These are phyloP conservation scores for Thecophora atra DNA, from an alignment of 2,888 invertebrate genomes.

Conservation along the genomic window DNA sequence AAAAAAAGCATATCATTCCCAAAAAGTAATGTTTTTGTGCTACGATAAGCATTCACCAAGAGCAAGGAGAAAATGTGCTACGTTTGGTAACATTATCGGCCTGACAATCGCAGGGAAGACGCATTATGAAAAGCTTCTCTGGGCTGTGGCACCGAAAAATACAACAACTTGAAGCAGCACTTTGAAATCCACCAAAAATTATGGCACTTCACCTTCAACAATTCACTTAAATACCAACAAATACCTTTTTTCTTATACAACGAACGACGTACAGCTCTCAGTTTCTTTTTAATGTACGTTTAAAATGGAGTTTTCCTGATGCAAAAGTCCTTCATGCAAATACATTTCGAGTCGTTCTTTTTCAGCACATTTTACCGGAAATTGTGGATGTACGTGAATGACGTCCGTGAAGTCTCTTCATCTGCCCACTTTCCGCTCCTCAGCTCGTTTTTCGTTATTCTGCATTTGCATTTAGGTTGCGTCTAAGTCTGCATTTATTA, in stretches of 20 bases:
- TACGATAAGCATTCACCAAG: no score
- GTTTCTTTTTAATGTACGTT: not conserved
- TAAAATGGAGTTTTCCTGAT: not conserved
- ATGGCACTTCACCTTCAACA: no score
- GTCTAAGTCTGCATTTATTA: conserved; percentile 25
- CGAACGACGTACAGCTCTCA: not conserved
- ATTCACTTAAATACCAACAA: no score
- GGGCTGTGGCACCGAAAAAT: not conserved
- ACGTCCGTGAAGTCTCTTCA: not conserved
- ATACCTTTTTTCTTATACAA: no score
- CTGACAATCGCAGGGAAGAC: not conserved
- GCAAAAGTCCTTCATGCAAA: conserved; percentile 2
- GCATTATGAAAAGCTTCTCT: not conserved
- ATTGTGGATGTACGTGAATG: not conserved
- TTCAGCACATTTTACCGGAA: conserved; percentile 3
- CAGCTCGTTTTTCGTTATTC: conserved; percentile 19
- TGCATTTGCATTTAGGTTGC: not conserved
- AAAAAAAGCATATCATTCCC: conserved; percentile 7
- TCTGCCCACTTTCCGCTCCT: conserved; percentile 24
- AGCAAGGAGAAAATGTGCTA: conserved; percentile 10
- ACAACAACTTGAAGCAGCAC: not conserved
- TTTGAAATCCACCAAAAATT: not conserved
- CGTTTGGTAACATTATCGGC: conserved; percentile 10
- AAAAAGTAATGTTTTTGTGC: conserved; percentile 26
- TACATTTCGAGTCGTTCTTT: not conserved